Evolutionary conservation across 2,113 vertebrate species (phyloP).

Genomic region (Electrona antarctica): DNA sequence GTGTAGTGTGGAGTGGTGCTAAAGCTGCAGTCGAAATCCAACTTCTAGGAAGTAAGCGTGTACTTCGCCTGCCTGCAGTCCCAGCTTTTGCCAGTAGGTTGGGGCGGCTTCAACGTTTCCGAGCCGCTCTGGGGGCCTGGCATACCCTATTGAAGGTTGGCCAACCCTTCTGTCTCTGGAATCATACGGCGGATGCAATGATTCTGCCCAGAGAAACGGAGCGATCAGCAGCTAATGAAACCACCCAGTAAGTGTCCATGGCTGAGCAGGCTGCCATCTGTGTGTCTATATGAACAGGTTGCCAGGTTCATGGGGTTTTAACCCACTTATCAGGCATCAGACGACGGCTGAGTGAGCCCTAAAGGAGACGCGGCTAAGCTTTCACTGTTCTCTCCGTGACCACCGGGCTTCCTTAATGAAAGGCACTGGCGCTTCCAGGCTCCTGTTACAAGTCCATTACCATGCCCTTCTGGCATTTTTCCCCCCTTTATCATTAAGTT

Average conservation of each 20-base stretch:
- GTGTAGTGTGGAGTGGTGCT: too few relatives aligned
- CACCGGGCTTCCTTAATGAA: slow-evolving; percentile 49
- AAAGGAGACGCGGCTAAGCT: slow-evolving; percentile 61
- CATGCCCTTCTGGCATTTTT: slow-evolving; percentile 52
- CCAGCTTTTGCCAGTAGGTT: too few relatives aligned
- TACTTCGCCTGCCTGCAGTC: too few relatives aligned
- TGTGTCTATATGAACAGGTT: slow-evolving; percentile 58
- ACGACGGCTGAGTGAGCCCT: slow-evolving; percentile 48
- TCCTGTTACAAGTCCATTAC: slow-evolving; percentile 75
- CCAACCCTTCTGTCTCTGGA: neutral
- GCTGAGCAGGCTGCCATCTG: slow-evolving; percentile 58
- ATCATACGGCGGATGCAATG: neutral
- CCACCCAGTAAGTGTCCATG: slow-evolving; percentile 41
- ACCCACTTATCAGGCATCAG: slow-evolving; percentile 69
- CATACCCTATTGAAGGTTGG: too few relatives aligned
- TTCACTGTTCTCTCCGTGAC: slow-evolving; percentile 58
- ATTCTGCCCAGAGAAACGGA: neutral
- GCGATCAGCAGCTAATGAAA: slow-evolving; percentile 48
- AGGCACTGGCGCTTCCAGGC: slow-evolving; percentile 58
- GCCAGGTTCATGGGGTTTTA: slow-evolving; percentile 66
- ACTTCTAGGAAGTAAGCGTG: too few relatives aligned
- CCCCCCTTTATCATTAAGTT: slow-evolving; percentile 61
- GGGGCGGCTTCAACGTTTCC: too few relatives aligned
- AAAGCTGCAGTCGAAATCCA: too few relatives aligned
- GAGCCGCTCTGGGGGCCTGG: too few relatives aligned